Conservation (phyloP, 2,888 invertebrate genomes). For the Matsumyia berberina region DNA sequence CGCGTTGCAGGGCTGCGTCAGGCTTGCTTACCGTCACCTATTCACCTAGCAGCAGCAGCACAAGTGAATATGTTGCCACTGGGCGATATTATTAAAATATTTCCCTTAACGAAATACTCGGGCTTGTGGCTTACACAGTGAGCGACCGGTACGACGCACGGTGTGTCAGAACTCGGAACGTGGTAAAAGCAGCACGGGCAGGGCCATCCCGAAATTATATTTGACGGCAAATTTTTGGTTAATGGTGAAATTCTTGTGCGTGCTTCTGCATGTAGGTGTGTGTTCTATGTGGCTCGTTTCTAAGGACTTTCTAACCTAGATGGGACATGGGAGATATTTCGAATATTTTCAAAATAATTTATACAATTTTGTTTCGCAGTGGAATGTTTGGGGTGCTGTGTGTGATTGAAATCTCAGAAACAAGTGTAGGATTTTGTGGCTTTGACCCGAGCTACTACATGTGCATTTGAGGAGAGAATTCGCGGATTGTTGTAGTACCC, state of each 20-base stretch:
- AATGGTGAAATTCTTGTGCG: background rate
- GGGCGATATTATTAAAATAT: conserved; percentile 10
- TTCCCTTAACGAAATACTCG: conserved; percentile 13
- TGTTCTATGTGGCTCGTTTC: background rate
- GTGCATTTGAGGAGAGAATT: too few relatives aligned
- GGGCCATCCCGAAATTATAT: background rate
- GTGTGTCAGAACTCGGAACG: conserved; percentile 4
- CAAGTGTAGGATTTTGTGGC: background rate
- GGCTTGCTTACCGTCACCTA: background rate
- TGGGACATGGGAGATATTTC: background rate
- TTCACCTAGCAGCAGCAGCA: background rate
- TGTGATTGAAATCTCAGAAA: background rate
- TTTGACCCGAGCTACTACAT: background rate
- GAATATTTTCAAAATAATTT: conserved; percentile 7
- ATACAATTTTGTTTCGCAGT: conserved; percentile 35
- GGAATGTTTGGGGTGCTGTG: background rate
- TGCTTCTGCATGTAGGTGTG: background rate
- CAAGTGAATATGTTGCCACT: conserved; percentile 20
- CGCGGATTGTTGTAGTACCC: too few relatives aligned
- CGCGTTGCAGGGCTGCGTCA: background rate
- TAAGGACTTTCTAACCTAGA: background rate
- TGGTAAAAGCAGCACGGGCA: background rate
- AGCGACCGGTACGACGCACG: background rate
- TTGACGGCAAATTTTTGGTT: background rate
- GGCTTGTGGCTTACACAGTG: background rate